Conservation (phyloP, 1,140 invertebrate genomes). For the Neodiprion pinetum region DNA sequence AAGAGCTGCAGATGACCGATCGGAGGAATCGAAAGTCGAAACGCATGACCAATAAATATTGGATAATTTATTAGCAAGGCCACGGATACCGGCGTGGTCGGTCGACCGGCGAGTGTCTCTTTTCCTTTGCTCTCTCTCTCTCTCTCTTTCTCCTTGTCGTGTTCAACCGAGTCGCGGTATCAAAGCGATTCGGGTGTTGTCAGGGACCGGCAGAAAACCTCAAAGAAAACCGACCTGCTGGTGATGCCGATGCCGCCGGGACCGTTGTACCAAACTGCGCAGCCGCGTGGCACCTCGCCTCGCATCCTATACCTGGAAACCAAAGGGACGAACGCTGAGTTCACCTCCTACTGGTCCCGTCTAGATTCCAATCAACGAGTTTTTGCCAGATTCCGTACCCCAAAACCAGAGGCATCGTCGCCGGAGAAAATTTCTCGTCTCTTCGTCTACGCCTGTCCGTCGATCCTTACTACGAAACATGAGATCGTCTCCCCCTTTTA, state of each 20-base stretch:
- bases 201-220: constrained; percentile 37
- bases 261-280: background rate
- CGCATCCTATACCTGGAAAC: background rate
- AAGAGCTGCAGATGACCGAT: background rate
- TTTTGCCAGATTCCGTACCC: constrained; percentile 40
- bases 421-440: no score
- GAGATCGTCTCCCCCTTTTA: background rate
- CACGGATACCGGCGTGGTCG: constrained; percentile 17
- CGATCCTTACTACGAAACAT: background rate
- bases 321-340: background rate
- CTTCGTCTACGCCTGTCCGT: no score
- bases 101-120: background rate
- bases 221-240: constrained; percentile 43
- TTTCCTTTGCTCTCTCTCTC: background rate
- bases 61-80: constrained; percentile 46
- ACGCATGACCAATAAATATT: constrained; percentile 49
- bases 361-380: constrained; percentile 52
- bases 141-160: no score
- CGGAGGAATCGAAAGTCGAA: constrained; percentile 4
- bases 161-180: constrained; percentile 30
- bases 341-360: constrained; percentile 27
- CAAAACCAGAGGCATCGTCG: constrained; percentile 8
- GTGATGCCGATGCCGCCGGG: background rate
- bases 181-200: constrained; percentile 49
- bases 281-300: no score